These are phyloP conservation scores for Rhinatrema bivittatum DNA, from an alignment of 2,797 vertebrate species.

Conservation along the genomic window DNA sequence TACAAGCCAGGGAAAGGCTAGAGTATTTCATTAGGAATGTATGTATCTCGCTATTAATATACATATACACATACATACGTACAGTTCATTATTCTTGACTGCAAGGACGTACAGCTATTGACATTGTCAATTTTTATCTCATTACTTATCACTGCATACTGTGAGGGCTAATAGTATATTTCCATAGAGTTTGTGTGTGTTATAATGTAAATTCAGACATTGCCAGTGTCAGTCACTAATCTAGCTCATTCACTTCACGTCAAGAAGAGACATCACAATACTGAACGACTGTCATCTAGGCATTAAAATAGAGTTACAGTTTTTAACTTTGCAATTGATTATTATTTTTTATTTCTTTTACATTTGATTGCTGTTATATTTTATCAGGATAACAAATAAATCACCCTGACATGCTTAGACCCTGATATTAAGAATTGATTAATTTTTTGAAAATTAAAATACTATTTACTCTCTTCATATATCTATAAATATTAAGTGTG, in stretches of 20 bases:
- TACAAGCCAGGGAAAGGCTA: too few species aligned
- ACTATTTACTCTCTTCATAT: too few species aligned
- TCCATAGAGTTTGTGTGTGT: constrained; percentile 51
- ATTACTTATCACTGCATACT: constrained; percentile 73
- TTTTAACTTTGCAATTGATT: constrained; percentile 40
- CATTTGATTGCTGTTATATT: background rate
- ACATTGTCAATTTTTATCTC: constrained; percentile 75
- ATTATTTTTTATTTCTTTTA: constrained; percentile 25
- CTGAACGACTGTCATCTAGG: constrained; percentile 65
- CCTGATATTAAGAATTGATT: background rate
- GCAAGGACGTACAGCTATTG: constrained; percentile 76
- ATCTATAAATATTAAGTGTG: too few species aligned
- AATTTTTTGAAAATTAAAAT: constrained; percentile 9
- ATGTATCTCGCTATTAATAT: constrained; percentile 21
- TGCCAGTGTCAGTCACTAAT: constrained; percentile 66
- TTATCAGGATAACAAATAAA: constrained; percentile 1
- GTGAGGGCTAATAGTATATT: constrained; percentile 52
- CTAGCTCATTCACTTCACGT: constrained; percentile 75
- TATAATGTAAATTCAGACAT: constrained; percentile 64
- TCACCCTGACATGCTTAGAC: constrained; percentile 18
- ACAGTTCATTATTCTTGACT: constrained; percentile 70
- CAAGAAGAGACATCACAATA: constrained; percentile 68
- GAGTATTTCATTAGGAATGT: too few species aligned
- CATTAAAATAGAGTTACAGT: constrained; percentile 68
- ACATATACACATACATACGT: constrained; percentile 7